Percentiles rank a stretch among this genome's conserved stretches.
Evolutionary conservation across 2,797 vertebrate genomes (phyloP).

Genomic region (Tragopan temminckii): DNA sequence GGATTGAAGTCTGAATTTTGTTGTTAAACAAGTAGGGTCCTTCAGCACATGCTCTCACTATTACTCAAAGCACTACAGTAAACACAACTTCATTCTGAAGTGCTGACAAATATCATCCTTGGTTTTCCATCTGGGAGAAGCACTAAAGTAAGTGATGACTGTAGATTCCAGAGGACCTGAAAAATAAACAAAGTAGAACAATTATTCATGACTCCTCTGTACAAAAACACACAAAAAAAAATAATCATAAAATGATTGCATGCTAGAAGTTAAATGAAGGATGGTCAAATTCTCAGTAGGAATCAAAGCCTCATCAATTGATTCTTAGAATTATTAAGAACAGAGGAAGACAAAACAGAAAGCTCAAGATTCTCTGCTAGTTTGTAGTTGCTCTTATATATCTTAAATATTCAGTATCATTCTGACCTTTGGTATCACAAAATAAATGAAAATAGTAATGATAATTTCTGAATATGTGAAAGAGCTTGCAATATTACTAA

Average conservation of each 20-base stretch:
- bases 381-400: background rate
- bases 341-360: background rate
- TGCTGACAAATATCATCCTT: background rate
- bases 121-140: background rate
- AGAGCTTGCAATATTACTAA: background rate
- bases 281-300: background rate
- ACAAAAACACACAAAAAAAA: background rate
- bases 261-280: background rate
- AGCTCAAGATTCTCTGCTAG: background rate
- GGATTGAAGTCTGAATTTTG: background rate
- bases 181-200: background rate
- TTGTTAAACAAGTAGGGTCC: background rate
- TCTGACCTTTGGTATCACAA: background rate
- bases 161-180: background rate
- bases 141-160: background rate
- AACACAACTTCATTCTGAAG: background rate
- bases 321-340: background rate
- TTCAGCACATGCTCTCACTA: background rate
- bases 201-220: rapidly evolving
- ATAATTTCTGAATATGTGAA: background rate
- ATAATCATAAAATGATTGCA: background rate
- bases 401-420: background rate
- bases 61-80: background rate
- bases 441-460: background rate
- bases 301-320: background rate